A percentile compares a stretch with the other conserved stretches of the same genome.
These are phyloP conservation scores for Galaxea fascicularis DNA, from an alignment of 92 coral and sea anemone genomes.

Conservation along the genomic window DNA sequence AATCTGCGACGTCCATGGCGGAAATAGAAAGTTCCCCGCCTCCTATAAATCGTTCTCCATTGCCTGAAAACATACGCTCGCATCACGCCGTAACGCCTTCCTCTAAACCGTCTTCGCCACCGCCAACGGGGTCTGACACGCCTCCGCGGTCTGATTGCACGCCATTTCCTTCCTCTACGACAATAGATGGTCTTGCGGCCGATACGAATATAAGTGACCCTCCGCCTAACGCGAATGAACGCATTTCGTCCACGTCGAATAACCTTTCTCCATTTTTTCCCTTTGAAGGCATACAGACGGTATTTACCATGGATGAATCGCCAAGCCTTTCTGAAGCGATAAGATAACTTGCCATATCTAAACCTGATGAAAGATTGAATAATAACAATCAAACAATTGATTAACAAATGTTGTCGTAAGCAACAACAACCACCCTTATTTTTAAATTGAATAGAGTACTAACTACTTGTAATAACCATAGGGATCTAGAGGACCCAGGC, in stretches of 20 bases:
- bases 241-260: not conserved
- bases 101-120: not conserved
- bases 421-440: too few species aligned
- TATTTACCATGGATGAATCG: constrained; percentile 22
- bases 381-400: not conserved
- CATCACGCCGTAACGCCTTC: constrained; percentile 35
- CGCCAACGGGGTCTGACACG: constrained; percentile 11
- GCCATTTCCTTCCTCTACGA: constrained; percentile 20
- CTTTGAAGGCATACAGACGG: not conserved
- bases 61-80: constrained; percentile 5
- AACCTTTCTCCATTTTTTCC: constrained; percentile 16
- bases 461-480: too few species aligned
- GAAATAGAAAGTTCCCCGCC: constrained; percentile 29
- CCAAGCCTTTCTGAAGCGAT: constrained; percentile 33
- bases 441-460: too few species aligned
- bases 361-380: constrained; percentile 4
- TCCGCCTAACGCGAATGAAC: constrained; percentile 10
- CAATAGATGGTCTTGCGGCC: not conserved
- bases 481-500: too few species aligned
- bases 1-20: constrained; percentile 12
- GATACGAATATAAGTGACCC: not conserved
- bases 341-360: constrained; percentile 13
- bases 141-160: constrained; percentile 15
- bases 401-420: too few species aligned
- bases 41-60: constrained; percentile 24